A percentile compares a stretch with the other conserved stretches of the same genome.
These are phyloP conservation scores for Anguilla megastoma DNA, from an alignment of 2,797 vertebrate genomes.

Conservation along the genomic window DNA sequence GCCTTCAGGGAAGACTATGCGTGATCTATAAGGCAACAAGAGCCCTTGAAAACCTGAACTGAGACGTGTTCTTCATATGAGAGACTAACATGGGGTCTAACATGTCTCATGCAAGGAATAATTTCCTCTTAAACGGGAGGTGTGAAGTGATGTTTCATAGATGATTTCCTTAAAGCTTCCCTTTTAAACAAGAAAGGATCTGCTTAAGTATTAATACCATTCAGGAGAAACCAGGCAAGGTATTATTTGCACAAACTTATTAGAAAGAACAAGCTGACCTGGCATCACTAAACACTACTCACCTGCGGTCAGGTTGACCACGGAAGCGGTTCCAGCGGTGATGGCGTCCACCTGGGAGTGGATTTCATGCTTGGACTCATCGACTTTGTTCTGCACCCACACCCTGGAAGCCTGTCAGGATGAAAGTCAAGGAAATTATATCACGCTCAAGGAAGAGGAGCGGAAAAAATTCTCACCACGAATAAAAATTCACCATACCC, in stretches of 20 bases:
- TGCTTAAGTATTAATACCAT: not conserved
- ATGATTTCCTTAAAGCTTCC: not conserved
- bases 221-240: not conserved
- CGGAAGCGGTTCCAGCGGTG: conserved; percentile 96
- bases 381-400: conserved; percentile 99
- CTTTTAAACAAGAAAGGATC: not conserved
- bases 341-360: conserved; percentile 99
- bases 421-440: conserved; percentile 44
- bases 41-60: not conserved
- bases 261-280: not conserved
- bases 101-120: too few species aligned
- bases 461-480: not conserved
- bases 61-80: not conserved
- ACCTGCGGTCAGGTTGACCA: conserved; percentile 99
- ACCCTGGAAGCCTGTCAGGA: conserved; percentile 89
- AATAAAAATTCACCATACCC: not conserved
- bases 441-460: conserved; percentile 4
- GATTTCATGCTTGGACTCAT: conserved; percentile 99
- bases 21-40: conserved; percentile 40
- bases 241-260: not conserved
- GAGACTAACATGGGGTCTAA: too few species aligned
- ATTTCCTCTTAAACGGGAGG: not conserved
- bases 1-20: conserved; percentile 43
- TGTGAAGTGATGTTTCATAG: not conserved
- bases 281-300: conserved; percentile 48